These are phyloP conservation scores for Trogon melanurus DNA, from an alignment of 2,113 vertebrate genomes.

Conservation along the genomic window DNA sequence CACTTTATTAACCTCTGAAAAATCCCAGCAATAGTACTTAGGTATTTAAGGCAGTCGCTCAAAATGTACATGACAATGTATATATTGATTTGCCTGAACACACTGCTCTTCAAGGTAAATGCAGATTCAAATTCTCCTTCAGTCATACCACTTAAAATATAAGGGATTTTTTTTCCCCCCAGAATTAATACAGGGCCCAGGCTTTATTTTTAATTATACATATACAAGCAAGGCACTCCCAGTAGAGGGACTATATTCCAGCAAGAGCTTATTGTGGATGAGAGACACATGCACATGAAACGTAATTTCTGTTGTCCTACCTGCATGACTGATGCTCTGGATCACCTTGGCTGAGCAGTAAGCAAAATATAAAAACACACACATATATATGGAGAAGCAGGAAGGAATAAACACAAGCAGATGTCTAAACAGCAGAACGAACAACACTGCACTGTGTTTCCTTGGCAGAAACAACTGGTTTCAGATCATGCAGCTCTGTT, in stretches of 20 bases:
- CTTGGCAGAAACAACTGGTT: neutral
- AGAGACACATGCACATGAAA: neutral
- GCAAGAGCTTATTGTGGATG: neutral
- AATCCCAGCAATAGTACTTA: neutral
- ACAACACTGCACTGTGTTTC: neutral
- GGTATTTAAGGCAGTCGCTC: neutral
- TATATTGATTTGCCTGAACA: neutral
- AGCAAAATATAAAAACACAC: conserved; percentile 63
- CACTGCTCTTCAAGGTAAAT: neutral
- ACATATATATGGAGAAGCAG: conserved; percentile 22
- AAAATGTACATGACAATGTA: neutral
- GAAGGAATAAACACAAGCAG: conserved; percentile 9
- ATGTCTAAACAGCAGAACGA: neutral
- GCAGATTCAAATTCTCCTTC: neutral
- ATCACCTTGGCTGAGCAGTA: conserved; percentile 69
- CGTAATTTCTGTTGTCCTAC: conserved; percentile 66
- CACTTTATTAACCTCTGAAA: neutral
- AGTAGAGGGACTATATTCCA: neutral
- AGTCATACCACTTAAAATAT: neutral
- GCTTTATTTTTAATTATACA: neutral
- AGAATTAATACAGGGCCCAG: neutral
- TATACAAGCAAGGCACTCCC: neutral
- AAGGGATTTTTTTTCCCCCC: neutral
- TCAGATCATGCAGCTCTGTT: conserved; percentile 8
- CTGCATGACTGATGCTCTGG: conserved; percentile 80